A percentile compares a stretch with the other conserved stretches of the same genome.
These are phyloP conservation scores for Drosophila bunnanda DNA, from an alignment of 2,888 invertebrate species.

Conservation along the genomic window DNA sequence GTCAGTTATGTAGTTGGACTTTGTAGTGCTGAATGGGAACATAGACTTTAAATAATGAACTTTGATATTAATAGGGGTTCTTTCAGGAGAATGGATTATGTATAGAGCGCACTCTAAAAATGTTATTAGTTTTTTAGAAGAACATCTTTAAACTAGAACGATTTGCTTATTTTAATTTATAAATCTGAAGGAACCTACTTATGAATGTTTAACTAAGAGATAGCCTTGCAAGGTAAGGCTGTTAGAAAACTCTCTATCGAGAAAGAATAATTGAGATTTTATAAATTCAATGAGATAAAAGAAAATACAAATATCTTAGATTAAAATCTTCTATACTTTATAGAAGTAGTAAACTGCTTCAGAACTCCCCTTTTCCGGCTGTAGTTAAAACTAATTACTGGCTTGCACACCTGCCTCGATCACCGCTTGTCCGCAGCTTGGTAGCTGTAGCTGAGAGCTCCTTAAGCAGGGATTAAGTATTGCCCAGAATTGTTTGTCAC, in stretches of 20 bases:
- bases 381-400: not conserved
- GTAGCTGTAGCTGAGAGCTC: slow-evolving; percentile 43
- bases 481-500: too few species aligned
- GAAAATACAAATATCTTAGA: not conserved
- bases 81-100: not conserved
- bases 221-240: too few species aligned
- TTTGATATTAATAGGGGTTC: not conserved
- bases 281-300: not conserved
- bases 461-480: not conserved
- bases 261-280: not conserved
- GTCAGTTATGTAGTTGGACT: slow-evolving; percentile 3
- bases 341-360: not conserved
- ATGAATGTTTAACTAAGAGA: too few species aligned
- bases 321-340: not conserved
- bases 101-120: not conserved
- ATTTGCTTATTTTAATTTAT: not conserved
- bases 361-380: not conserved
- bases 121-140: not conserved
- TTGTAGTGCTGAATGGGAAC: not conserved
- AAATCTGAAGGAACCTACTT: not conserved
- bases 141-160: not conserved
- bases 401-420: slow-evolving; percentile 24
- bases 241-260: not conserved
- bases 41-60: not conserved
- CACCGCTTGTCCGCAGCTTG: slow-evolving; percentile 66